A percentile compares a stretch with the other conserved stretches of the same genome.
Conservation (phyloP, 2,113 vertebrate genomes). For the Chloroceryle aenea region DNA sequence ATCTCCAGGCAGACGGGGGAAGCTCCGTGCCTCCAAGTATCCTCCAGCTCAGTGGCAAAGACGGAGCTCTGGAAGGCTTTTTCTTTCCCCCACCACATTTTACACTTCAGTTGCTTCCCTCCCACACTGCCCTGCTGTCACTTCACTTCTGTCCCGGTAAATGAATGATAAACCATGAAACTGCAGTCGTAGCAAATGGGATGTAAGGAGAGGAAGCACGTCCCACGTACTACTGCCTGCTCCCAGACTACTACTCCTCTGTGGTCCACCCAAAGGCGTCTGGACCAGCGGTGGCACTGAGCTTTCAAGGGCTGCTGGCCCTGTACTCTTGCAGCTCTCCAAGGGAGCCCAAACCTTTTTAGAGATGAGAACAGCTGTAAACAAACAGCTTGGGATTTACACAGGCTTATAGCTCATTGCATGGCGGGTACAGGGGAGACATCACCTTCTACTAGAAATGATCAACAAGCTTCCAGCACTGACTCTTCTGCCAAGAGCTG, state of each 20-base stretch:
- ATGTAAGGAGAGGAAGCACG: background rate
- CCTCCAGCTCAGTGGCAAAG: background rate
- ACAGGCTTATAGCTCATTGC: background rate
- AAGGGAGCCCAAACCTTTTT: background rate
- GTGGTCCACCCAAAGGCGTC: background rate
- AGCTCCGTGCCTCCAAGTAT: background rate
- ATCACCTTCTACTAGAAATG: background rate
- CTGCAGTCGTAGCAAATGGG: background rate
- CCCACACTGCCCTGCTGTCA: constrained; percentile 56
- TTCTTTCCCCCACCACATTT: background rate
- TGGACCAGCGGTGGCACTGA: accelerated
- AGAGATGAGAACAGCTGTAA: background rate
- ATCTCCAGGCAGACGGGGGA: accelerated
- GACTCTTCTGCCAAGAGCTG: background rate
- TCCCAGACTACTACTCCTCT: background rate
- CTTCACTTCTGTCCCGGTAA: constrained; percentile 3
- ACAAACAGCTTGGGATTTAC: background rate
- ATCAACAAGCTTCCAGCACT: background rate
- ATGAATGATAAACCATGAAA: constrained; percentile 6
- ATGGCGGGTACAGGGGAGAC: accelerated
- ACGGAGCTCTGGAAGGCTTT: background rate
- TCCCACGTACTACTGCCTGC: background rate
- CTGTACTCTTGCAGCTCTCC: background rate
- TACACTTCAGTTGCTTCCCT: background rate
- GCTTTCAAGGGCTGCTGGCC: background rate